Evolutionary conservation across 2,113 vertebrate genomes (phyloP), one percentile per base, ranked within the genome.

Genomic region (Lycocorax pyrrhopterus): DNA sequence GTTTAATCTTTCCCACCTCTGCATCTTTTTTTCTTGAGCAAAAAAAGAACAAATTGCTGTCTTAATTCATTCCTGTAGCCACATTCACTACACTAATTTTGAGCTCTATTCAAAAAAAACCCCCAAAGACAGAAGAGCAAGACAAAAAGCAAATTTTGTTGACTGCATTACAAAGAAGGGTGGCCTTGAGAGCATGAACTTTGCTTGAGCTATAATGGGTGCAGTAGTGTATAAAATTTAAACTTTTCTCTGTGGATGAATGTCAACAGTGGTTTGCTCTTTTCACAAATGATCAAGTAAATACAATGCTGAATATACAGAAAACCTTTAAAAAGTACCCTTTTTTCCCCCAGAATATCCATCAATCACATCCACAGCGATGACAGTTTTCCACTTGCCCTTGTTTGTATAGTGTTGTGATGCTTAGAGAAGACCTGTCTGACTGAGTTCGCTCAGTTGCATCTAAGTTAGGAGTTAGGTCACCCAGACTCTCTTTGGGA

Each of bases 201-300:
- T 91, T 84, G 39, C n/a, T 79, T 87, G 46, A 94, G 82, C 51
- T 90, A 43, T 83, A 94, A 85, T 84, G 51, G 21, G 55, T 93
- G 52, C 52, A 94, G 68, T 21, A 92, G 67, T 75, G 78, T 87
- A 85, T 82, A 91, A 89, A 95, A 94, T 91, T 81, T 93, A 89
- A 94, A 92, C 51, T 90, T 93, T 95, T 87, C 73, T 86, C 22
- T 68, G 18, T 60, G 73, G 16, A 67, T 71, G 68, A 74, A 73
- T 86, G 71, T 93, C 87, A 92, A 67, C 62, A 68, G 37, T n/a
- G 39, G 35, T 89, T 96, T 95, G 89, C 85, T 90, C 79, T 93
- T 96, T 95, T 92, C 92, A 71, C 46, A 86, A 87, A 76, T 66
- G 64, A 75, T 93, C 66, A 75, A 68, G 81, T 85, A 88, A 89